These are phyloP conservation scores for Campoplex capitator DNA, from an alignment of 2,888 invertebrate genomes.

Conservation along the genomic window DNA sequence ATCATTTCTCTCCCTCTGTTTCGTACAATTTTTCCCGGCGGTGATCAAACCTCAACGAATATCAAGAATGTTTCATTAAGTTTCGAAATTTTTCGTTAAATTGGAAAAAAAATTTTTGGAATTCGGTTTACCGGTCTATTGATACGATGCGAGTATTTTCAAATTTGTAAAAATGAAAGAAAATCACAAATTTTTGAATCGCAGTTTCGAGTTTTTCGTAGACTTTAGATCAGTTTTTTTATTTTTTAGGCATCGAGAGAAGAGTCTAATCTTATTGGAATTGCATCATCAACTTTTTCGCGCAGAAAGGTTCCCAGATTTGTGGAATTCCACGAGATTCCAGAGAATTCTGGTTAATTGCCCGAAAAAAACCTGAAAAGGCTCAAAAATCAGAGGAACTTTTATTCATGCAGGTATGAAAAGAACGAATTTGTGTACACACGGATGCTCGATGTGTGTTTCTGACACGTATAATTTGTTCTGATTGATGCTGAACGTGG, in stretches of 20 bases:
- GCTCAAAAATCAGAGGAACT: no score
- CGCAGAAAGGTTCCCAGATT: no score
- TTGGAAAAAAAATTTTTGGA: not conserved
- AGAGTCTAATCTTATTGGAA: not conserved
- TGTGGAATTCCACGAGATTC: no score
- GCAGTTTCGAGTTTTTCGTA: no score
- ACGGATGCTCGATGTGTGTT: not conserved
- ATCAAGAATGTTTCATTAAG: not conserved
- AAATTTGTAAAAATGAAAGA: no score
- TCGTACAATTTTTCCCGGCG: slow-evolving; percentile 13
- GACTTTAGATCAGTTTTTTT: not conserved
- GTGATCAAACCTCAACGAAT: not conserved
- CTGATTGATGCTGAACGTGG: not conserved
- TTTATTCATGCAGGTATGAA: no score
- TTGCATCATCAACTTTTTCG: no score
- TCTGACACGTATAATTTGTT: not conserved
- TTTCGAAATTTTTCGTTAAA: not conserved
- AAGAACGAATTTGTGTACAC: no score
- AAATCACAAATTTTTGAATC: no score
- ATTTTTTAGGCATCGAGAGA: not conserved
- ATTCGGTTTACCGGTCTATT: not conserved
- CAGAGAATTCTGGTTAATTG: no score
- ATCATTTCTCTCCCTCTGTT: not conserved
- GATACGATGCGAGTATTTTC: no score
- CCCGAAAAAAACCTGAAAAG: no score